Conservation (phyloP, 2,888 invertebrate species). For the Pterostichus niger region DNA sequence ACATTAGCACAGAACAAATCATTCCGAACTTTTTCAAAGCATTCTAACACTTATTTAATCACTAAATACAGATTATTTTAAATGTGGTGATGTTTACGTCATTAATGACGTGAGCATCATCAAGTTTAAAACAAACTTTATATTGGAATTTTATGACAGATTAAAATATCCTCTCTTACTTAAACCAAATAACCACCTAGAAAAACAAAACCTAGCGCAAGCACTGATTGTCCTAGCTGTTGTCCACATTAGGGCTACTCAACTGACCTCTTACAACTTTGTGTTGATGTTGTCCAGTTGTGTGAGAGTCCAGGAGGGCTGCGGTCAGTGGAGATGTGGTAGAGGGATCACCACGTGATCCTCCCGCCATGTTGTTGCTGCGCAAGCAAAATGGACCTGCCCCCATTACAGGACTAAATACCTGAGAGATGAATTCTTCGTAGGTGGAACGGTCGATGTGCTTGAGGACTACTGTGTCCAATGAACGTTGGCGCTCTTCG, state of each 20-base stretch:
- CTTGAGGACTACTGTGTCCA: constrained; percentile 90
- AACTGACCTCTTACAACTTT: constrained; percentile 65
- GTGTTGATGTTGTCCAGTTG: constrained; percentile 74
- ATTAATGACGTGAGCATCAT: too few relatives aligned
- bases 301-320: constrained; percentile 80
- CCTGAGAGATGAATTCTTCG: constrained; percentile 90
- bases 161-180: neutral
- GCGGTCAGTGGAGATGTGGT: constrained; percentile 79
- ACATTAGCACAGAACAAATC: constrained; percentile 40
- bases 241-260: constrained; percentile 17
- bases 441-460: constrained; percentile 94
- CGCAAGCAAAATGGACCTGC: constrained; percentile 77
- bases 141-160: too few relatives aligned
- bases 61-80: too few relatives aligned
- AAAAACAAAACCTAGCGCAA: constrained; percentile 31
- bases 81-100: too few relatives aligned
- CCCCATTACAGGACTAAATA: constrained; percentile 84
- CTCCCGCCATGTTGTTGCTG: constrained; percentile 68
- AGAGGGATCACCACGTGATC: constrained; percentile 72
- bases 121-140: too few relatives aligned
- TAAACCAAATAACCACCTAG: constrained; percentile 24
- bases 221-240: constrained; percentile 24
- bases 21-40: constrained; percentile 10
- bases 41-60: neutral
- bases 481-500: constrained; percentile 91